A percentile compares a stretch with the other conserved stretches of the same genome.
Conservation (phyloP, 2,888 invertebrate species). For the Apamea sordens region DNA sequence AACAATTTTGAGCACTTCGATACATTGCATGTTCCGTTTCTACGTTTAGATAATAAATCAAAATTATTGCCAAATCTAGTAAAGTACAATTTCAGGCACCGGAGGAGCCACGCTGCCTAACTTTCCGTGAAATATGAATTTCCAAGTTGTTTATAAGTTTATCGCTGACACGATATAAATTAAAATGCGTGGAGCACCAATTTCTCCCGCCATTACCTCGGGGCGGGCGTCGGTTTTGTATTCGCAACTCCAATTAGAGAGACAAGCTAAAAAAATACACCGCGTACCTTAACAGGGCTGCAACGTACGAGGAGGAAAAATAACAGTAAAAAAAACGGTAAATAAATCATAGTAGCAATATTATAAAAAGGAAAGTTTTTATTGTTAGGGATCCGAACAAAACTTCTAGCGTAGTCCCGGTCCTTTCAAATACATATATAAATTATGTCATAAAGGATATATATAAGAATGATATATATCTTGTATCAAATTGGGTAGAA, state of each 20-base stretch:
- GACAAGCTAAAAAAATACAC: conserved; percentile 69
- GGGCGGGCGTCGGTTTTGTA: conserved; percentile 71
- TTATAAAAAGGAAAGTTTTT: conserved; percentile 41
- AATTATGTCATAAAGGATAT: conserved; percentile 37
- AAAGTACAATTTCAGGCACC: conserved; percentile 49
- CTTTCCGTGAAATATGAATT: conserved; percentile 61
- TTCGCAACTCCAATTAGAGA: conserved; percentile 78
- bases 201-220: conserved; percentile 73
- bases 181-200: conserved; percentile 79
- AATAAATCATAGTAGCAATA: conserved; percentile 37
- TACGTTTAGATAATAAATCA: conserved; percentile 41
- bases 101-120: conserved; percentile 56
- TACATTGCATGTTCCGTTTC: conserved; percentile 40
- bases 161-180: conserved; percentile 74
- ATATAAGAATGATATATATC: conserved; percentile 30
- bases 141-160: conserved; percentile 67
- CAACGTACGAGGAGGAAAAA: conserved; percentile 12
- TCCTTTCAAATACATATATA: conserved; percentile 9
- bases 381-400: conserved; percentile 26
- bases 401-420: conserved; percentile 29
- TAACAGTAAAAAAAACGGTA: conserved; percentile 8
- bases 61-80: conserved; percentile 56
- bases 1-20: conserved; percentile 49
- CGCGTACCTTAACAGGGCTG: conserved; percentile 38
- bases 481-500: conserved; percentile 27